These are phyloP conservation scores for Archocentrus centrarchus DNA, from an alignment of 2,113 vertebrate genomes.

Conservation along the genomic window DNA sequence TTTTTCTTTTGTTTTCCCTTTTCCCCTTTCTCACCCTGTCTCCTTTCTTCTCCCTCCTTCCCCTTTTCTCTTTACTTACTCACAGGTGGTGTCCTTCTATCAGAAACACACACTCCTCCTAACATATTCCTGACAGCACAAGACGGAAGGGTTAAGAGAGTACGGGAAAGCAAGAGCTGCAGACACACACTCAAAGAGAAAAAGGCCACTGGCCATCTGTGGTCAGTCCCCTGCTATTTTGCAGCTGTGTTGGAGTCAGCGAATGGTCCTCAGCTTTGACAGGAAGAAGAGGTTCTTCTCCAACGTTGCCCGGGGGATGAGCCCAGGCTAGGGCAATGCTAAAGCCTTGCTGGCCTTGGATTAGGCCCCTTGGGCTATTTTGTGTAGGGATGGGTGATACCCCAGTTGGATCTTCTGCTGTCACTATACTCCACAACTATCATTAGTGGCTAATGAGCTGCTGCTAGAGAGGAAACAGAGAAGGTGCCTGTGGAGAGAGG, in stretches of 20 bases:
- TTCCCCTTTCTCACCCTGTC: not conserved
- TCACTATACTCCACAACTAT: conserved; percentile 59
- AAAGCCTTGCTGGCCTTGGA: conserved; percentile 66
- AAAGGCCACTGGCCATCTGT: conserved; percentile 55
- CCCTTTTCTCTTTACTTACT: conserved; percentile 40
- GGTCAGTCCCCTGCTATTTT: conserved; percentile 56
- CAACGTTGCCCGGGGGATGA: conserved; percentile 48
- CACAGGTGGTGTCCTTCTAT: conserved; percentile 74
- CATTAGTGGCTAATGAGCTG: conserved; percentile 77
- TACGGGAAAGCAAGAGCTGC: conserved; percentile 27
- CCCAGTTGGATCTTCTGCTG: conserved; percentile 70
- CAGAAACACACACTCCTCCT: conserved; percentile 41
- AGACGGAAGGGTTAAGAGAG: conserved; percentile 42
- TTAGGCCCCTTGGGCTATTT: conserved; percentile 71
- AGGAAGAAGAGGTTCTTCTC: conserved; percentile 45
- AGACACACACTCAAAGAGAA: conserved; percentile 19
- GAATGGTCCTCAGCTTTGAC: conserved; percentile 19
- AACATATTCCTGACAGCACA: conserved; percentile 53
- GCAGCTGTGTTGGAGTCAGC: conserved; percentile 66
- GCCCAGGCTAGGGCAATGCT: conserved; percentile 54
- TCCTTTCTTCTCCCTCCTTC: not conserved
- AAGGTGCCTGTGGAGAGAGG: conserved; percentile 66
- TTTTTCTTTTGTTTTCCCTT: conserved; percentile 35
- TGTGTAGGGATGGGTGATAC: conserved; percentile 72
- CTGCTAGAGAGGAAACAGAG: conserved; percentile 65